These are phyloP conservation scores for Erpornis zantholeuca DNA, from an alignment of 2,113 vertebrate genomes.

Conservation along the genomic window DNA sequence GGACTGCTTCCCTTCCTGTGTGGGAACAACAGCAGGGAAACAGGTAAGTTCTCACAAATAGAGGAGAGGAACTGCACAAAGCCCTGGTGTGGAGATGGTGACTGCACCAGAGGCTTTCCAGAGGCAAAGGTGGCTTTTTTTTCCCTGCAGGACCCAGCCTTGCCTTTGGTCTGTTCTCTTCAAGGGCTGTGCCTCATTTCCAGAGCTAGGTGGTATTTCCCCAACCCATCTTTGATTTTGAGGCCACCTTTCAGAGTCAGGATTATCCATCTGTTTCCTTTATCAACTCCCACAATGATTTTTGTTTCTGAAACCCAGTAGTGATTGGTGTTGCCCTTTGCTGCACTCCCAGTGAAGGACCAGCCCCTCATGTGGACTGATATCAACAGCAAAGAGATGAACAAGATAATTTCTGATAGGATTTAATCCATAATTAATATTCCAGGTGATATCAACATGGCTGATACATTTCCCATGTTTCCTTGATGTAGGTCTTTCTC, in stretches of 20 bases:
- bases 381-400: background rate
- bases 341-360: background rate
- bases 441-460: background rate
- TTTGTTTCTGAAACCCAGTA: background rate
- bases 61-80: background rate
- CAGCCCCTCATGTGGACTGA: background rate
- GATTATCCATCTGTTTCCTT: background rate
- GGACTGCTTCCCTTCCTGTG: background rate
- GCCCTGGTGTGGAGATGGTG: rapidly evolving
- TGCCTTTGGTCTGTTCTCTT: background rate
- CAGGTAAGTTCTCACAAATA: background rate
- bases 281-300: background rate
- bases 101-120: background rate
- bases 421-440: background rate
- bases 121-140: background rate
- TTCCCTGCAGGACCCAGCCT: background rate
- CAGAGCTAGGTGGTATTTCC: background rate
- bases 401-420: background rate
- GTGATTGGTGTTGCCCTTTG: background rate
- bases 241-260: background rate
- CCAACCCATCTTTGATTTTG: background rate
- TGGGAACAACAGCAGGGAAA: background rate
- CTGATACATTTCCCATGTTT: background rate
- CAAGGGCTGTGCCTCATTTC: background rate
- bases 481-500: background rate